phyloP scores from a whole-genome alignment of 2,888 invertebrate genomes.

The Oscheius sp. region DNA sequence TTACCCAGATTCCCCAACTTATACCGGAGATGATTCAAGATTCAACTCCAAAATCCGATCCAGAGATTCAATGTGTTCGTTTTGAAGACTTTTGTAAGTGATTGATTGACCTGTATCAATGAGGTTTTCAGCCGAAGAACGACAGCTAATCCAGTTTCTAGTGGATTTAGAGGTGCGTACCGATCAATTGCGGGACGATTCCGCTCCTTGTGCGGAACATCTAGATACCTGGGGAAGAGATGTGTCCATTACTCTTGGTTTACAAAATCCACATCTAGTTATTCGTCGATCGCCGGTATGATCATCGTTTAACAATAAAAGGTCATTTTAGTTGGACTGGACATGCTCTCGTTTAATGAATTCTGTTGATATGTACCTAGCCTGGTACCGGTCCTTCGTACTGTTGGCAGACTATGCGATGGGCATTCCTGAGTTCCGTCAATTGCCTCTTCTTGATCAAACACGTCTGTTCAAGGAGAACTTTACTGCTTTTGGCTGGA shows the following conservation, averaged over 20 bases:
- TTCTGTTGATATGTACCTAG: conserved; percentile 49
- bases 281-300: conserved; percentile 46
- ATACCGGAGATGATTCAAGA: conserved; percentile 3
- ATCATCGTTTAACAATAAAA: background rate
- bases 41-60: conserved; percentile 14
- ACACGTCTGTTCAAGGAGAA: conserved; percentile 60
- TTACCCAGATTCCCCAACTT: background rate
- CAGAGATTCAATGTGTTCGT: conserved; percentile 11
- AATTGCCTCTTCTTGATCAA: conserved; percentile 51
- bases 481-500: conserved; percentile 62
- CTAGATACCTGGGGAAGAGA: conserved; percentile 44
- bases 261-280: conserved; percentile 44
- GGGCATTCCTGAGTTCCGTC: conserved; percentile 55
- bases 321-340: conserved; percentile 42
- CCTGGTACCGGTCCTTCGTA: conserved; percentile 60
- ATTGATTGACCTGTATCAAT: too few species aligned
- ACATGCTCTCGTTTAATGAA: conserved; percentile 53
- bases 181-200: conserved; percentile 45
- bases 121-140: conserved; percentile 37
- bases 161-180: conserved; percentile 40
- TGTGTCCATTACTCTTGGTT: conserved; percentile 42
- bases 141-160: conserved; percentile 38
- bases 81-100: conserved; percentile 16
- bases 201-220: conserved; percentile 38
- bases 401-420: conserved; percentile 60